Evolutionary conservation across 1,140 invertebrate genomes (phyloP), one percentile per base, ranked within the genome.

Genomic region (Drosophila ananassae): DNA sequence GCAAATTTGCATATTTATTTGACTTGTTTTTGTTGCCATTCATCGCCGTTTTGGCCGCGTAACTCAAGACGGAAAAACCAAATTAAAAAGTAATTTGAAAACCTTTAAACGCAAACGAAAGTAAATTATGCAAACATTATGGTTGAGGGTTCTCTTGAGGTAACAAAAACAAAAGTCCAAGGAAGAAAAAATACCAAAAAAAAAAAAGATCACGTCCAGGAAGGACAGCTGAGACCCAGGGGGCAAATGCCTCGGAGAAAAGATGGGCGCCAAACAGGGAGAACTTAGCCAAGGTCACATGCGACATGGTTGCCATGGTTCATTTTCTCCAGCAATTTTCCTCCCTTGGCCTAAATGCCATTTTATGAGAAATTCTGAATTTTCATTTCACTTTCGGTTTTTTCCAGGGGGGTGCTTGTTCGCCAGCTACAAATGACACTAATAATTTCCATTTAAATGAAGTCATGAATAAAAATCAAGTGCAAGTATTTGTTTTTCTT

Each of bases 51-150:
- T 69, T 69, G 63, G 28, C 57, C 56, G 68, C 79, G 79, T 89
- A 89, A 89, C 76, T 89, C 76, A 83, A 89, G 79, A 71, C 83
- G 83, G 84, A 89, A 89, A 89, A 71, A 79, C 79, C 83, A 89
- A 89, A 89, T 89, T 89, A 89, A 89, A 89, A 89, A 89, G 83
- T 89, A 79, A 89, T 89, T 89, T 89, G 74, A 77, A 89, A 89
- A 89, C 83, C 83, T 89, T 89, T 87, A 87, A 87, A 89, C 82
- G 77, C 82, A 78, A 85, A 84, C 66, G 82, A 68, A 83, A 89
- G 83, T 89, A 89, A 89, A 89, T 89, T 89, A 89, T 89, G 83
- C 77, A 89, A 89, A 83, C 83, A 89, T 89, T 89, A 83, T 79
- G 83, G 83, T 77, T 62, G 32, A 71, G 67, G 52, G 32, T 56